These are phyloP conservation scores for Tapirus terrestris DNA, from an alignment of 2,113 vertebrate genomes.

Conservation along the genomic window DNA sequence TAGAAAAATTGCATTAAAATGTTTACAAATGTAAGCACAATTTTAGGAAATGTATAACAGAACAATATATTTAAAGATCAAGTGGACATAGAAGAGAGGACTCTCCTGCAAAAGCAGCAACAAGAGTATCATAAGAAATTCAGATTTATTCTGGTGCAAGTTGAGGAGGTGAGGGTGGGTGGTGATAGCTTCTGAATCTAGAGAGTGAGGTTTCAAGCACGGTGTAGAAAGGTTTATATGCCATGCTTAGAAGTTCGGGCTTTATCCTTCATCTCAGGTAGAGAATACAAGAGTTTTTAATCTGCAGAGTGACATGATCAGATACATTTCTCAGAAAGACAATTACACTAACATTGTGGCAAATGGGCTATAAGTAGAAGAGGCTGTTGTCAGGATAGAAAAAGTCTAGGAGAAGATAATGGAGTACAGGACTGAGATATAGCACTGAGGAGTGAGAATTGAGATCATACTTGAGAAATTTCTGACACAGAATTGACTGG, in stretches of 20 bases:
- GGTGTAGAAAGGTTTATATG: neutral
- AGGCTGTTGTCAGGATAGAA: neutral
- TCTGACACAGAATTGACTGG: neutral
- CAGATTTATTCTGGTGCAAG: neutral
- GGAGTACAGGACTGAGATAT: neutral
- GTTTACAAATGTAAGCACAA: neutral
- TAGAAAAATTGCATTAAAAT: neutral
- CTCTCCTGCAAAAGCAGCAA: neutral
- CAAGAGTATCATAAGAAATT: neutral
- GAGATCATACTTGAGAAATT: neutral
- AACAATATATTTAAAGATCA: neutral
- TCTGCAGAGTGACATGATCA: neutral
- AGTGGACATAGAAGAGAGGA: neutral
- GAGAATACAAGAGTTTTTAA: neutral
- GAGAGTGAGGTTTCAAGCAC: neutral
- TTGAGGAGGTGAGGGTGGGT: neutral
- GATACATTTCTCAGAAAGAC: neutral
- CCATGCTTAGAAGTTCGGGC: neutral
- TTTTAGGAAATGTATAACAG: neutral
- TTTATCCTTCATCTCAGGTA: neutral
- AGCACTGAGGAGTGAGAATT: neutral
- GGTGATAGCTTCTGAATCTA: neutral
- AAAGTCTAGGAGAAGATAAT: neutral
- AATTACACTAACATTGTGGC: neutral
- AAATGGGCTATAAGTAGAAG: neutral